Conservation (phyloP, 2,888 invertebrate genomes). For the Acleris sparsana region DNA sequence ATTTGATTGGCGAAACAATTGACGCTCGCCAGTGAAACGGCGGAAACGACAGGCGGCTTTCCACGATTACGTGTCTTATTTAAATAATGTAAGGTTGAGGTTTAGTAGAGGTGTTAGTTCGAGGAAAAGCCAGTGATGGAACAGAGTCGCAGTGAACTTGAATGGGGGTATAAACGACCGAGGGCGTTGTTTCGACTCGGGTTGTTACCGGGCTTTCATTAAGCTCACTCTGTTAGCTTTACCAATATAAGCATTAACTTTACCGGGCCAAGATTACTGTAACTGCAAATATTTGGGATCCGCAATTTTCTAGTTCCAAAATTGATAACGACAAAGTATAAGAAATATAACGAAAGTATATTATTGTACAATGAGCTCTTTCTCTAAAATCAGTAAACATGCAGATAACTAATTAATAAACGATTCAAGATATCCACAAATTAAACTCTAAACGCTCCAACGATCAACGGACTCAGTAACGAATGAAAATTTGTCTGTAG, state of each 20-base stretch:
- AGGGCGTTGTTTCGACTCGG: constrained; percentile 68
- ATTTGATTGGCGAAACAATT: constrained; percentile 53
- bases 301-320: neutral
- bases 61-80: constrained; percentile 47
- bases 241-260: constrained; percentile 38
- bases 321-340: neutral
- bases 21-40: constrained; percentile 50
- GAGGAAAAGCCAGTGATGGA: constrained; percentile 64
- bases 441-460: no score
- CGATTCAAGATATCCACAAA: no score
- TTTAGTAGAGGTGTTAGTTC: constrained; percentile 42
- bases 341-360: neutral
- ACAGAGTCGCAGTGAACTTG: constrained; percentile 63
- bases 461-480: no score
- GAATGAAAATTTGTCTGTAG: no score
- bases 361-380: no score
- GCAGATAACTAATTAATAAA: no score
- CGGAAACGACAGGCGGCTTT: constrained; percentile 44
- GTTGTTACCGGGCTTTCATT: constrained; percentile 68
- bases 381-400: no score
- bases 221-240: constrained; percentile 60
- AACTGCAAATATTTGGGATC: constrained; percentile 12
- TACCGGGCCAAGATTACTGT: constrained; percentile 23
- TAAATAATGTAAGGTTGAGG: constrained; percentile 46
- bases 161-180: constrained; percentile 63